Percentiles rank a stretch among this genome's conserved stretches.
Evolutionary conservation across 1,140 invertebrate species (phyloP).

Genomic region (Solenopsis invicta): DNA sequence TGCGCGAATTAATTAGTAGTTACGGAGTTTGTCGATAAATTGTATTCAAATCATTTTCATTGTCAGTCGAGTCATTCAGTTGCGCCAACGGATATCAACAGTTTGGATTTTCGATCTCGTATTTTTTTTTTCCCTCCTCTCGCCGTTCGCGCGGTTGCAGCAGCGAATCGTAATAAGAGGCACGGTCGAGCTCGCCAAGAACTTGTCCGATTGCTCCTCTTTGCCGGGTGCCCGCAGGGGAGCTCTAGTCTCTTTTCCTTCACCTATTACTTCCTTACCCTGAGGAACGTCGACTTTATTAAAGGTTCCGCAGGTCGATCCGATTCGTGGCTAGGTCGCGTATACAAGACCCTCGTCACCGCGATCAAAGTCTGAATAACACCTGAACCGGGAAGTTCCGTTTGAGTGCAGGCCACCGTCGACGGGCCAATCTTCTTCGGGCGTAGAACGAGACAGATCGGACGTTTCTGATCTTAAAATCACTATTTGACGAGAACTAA

Average conservation of each 20-base stretch:
- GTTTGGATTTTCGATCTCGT: not conserved
- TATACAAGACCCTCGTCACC: slow-evolving; percentile 41
- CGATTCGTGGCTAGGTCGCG: slow-evolving; percentile 6
- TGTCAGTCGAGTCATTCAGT: not conserved
- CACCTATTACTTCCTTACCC: slow-evolving; percentile 21
- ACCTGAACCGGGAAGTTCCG: not conserved
- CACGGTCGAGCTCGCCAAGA: not conserved
- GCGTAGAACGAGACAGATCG: not conserved
- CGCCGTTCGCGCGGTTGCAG: not conserved
- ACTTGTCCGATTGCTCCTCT: slow-evolving; percentile 18
- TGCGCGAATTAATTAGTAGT: not conserved
- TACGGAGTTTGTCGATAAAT: not conserved
- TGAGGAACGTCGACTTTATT: slow-evolving; percentile 34
- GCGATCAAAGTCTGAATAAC: slow-evolving; percentile 37
- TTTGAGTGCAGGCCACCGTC: not conserved
- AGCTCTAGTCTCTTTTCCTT: slow-evolving; percentile 1
- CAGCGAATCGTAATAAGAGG: slow-evolving; percentile 39
- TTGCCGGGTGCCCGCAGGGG: slow-evolving; percentile 26
- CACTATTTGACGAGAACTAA: not conserved
- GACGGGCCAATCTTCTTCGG: slow-evolving; percentile 14
- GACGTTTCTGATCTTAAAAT: slow-evolving; percentile 1
- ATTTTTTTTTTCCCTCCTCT: not conserved
- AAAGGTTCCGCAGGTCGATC: slow-evolving; percentile 27
- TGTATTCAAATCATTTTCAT: not conserved
- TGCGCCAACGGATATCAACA: not conserved